Base-by-base conservation (phyloP, 64 coral and sea anemone genomes). In the Montipora sp. region DNA sequence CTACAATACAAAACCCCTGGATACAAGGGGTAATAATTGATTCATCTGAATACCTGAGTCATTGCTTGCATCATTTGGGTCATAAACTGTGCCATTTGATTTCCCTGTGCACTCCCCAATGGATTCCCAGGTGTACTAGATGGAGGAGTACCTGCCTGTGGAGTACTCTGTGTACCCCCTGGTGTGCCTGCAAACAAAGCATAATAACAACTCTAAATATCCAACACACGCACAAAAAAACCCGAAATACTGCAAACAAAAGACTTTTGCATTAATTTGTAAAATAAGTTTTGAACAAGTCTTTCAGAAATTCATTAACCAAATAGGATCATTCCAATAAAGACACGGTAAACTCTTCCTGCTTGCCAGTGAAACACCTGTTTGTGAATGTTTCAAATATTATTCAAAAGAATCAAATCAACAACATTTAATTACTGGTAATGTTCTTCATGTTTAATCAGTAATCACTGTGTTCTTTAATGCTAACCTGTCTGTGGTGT, bases 71-170 rank as follows among this genome's bases (percentile, higher is more conserved):
- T 87, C 91, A 93, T 93, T 57, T 93, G 91, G n/a, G 91, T 48
- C 91, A 93, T 93, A 2, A 93, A 10, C 59, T 93, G 91, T 49
- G 91, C 83, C 91, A 93, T 93, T 48, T 76, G 87, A 73, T 89
- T 66, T 23, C 51, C 23, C 50, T 89, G 71, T 5, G 87, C 12
- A 60, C 1, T 47, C 71, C 71, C 75, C 24, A 77, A 14, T n/a
- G 51, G 46, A 47, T 59, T 89, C 12, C 48, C 51, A 21, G 72
- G 68, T 16, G 85, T 70, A 47, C 61, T 48, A 8, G 49, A 22
- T 70, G 36, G 36, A 2, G 83, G 59, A 47, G 59, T 24, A 88
- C 51, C 9, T 7, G 4, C n/a, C n/a, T 53, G 47, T 53, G 49
- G 5, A n/a, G 89, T 47, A 23, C 60, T 92, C 51, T 73, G 90